Conservation (phyloP, 2,113 vertebrate species). For the Aptenodytes forsteri region DNA sequence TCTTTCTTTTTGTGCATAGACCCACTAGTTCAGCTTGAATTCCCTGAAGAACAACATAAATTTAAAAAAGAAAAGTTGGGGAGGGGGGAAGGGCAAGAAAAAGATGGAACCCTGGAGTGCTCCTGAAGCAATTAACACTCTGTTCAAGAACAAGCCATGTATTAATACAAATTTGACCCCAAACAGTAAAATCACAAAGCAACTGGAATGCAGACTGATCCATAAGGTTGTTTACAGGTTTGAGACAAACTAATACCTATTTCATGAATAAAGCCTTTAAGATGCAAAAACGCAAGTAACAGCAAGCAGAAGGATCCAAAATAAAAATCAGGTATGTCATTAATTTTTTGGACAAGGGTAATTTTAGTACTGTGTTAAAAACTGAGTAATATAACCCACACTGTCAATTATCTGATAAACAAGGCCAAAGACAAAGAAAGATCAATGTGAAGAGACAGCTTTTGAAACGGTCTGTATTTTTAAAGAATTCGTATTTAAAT, state of each 20-base stretch:
- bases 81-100: background rate
- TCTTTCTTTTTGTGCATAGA: slow-evolving; percentile 29
- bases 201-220: background rate
- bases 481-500: background rate
- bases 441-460: background rate
- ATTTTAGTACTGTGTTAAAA: background rate
- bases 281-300: background rate
- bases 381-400: background rate
- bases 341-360: background rate
- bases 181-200: background rate
- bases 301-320: background rate
- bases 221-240: background rate
- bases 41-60: slow-evolving; percentile 36
- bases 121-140: slow-evolving; percentile 29
- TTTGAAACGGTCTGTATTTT: background rate
- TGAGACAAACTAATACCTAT: background rate
- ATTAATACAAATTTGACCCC: slow-evolving; percentile 15
- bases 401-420: background rate
- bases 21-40: slow-evolving; percentile 22
- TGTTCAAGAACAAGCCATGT: background rate
- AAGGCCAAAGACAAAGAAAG: background rate
- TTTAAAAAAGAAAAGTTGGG: background rate
- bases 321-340: background rate
- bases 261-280: background rate
- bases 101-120: background rate